Conservation (phyloP, 2,797 vertebrate genomes). For the Simalia tracyae region DNA sequence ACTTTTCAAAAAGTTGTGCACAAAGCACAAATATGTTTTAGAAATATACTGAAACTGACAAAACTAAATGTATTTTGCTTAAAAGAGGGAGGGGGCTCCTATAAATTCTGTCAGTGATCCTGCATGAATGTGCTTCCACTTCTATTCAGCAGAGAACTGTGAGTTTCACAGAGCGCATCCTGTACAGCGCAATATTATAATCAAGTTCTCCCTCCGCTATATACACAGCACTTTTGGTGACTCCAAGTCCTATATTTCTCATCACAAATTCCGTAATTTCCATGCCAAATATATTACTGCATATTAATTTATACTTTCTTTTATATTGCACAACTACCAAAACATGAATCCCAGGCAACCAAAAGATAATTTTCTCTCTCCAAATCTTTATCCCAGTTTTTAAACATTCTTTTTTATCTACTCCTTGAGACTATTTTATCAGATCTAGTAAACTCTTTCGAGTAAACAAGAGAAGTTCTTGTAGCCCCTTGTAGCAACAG, state of each 20-base stretch:
- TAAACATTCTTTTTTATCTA: neutral
- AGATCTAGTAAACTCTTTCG: neutral
- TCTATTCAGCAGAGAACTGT: neutral
- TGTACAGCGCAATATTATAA: neutral
- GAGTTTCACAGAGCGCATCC: neutral
- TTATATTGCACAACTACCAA: neutral
- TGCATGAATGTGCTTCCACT: neutral
- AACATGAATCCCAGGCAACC: neutral
- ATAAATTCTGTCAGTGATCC: neutral
- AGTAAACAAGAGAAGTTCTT: neutral
- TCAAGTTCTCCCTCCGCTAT: neutral
- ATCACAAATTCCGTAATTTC: neutral
- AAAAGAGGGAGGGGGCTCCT: neutral
- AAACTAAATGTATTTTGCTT: neutral
- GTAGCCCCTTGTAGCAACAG: neutral
- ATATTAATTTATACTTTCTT: neutral
- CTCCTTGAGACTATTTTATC: neutral
- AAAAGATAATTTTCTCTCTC: neutral
- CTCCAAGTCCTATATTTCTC: neutral
- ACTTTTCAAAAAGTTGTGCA: neutral
- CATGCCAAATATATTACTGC: neutral
- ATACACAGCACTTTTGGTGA: neutral
- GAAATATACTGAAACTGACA: neutral
- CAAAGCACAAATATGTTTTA: neutral
- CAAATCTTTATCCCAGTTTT: neutral